A percentile compares a stretch with the other conserved stretches of the same genome.
These are phyloP conservation scores for Erythrocercus mccallii DNA, from an alignment of 2,113 vertebrate species.

Conservation along the genomic window DNA sequence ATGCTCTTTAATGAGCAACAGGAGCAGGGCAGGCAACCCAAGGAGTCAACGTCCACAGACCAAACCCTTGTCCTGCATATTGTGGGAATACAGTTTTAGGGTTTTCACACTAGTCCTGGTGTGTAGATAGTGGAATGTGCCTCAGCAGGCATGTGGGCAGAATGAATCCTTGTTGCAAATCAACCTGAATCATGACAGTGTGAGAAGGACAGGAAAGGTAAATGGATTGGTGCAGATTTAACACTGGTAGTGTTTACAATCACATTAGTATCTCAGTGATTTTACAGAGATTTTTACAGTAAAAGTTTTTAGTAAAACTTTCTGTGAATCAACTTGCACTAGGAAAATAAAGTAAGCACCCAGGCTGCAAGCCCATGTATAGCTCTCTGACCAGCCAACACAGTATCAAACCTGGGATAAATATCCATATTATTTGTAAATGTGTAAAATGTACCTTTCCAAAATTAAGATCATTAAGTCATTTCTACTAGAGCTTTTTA, in stretches of 20 bases:
- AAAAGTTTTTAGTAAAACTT: not conserved
- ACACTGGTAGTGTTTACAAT: not conserved
- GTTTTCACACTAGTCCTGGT: not conserved
- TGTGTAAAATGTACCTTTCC: not conserved
- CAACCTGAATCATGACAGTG: not conserved
- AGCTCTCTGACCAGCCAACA: not conserved
- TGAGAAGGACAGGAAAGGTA: not conserved
- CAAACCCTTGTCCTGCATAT: not conserved
- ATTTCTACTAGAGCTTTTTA: not conserved
- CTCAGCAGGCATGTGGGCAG: not conserved
- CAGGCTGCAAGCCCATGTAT: not conserved
- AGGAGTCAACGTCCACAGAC: not conserved
- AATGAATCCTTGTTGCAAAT: not conserved
- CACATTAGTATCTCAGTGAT: not conserved
- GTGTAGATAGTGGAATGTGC: not conserved
- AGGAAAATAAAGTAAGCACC: not conserved
- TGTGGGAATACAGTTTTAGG: fast-evolving
- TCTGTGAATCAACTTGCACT: not conserved
- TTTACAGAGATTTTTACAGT: not conserved
- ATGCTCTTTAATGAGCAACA: not conserved
- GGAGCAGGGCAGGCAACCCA: not conserved
- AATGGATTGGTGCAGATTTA: not conserved
- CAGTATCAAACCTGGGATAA: not conserved
- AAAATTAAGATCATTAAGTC: not conserved
- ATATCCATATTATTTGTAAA: not conserved